These are phyloP conservation scores for Notolepis coatsorum DNA, from an alignment of 2,797 vertebrate species.

Conservation along the genomic window DNA sequence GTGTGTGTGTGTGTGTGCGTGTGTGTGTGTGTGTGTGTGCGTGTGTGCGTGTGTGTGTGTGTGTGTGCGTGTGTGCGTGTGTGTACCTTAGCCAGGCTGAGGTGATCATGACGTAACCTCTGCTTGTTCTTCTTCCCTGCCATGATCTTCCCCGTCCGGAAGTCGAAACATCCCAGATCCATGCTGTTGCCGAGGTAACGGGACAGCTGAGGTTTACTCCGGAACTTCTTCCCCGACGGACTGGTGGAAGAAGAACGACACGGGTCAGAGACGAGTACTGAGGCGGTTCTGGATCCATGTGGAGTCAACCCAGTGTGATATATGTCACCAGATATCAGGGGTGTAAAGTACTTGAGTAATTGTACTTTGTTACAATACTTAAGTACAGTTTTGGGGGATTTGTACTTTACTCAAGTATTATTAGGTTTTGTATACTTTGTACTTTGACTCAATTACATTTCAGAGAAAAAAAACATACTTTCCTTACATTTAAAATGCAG, in stretches of 20 bases:
- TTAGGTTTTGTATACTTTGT: too few relatives aligned
- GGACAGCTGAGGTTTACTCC: constrained; percentile 94
- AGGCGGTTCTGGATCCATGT: too few relatives aligned
- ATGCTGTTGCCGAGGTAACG: constrained; percentile 93
- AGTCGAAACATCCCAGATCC: constrained; percentile 96
- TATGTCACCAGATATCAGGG: too few relatives aligned
- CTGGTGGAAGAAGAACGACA: constrained; percentile 64
- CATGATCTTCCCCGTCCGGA: constrained; percentile 96
- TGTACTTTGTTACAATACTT: too few relatives aligned
- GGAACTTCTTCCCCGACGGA: constrained; percentile 95
- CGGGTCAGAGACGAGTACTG: constrained; percentile 34
- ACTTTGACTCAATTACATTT: too few relatives aligned
- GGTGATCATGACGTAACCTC: constrained; percentile 88
- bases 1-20: background rate
- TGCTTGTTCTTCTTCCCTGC: constrained; percentile 96
- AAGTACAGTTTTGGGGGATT: too few relatives aligned
- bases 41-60: background rate
- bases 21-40: background rate
- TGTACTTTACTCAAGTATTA: too few relatives aligned
- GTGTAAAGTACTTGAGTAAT: too few relatives aligned
- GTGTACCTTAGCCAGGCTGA: constrained; percentile 83
- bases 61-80: background rate
- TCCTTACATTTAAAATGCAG: too few relatives aligned
- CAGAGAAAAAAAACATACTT: too few relatives aligned
- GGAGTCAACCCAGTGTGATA: too few relatives aligned